Percentiles rank a stretch among this genome's conserved stretches.
phyloP scores from a whole-genome alignment of 2,113 vertebrate species.

The Oenanthe melanoleuca region DNA sequence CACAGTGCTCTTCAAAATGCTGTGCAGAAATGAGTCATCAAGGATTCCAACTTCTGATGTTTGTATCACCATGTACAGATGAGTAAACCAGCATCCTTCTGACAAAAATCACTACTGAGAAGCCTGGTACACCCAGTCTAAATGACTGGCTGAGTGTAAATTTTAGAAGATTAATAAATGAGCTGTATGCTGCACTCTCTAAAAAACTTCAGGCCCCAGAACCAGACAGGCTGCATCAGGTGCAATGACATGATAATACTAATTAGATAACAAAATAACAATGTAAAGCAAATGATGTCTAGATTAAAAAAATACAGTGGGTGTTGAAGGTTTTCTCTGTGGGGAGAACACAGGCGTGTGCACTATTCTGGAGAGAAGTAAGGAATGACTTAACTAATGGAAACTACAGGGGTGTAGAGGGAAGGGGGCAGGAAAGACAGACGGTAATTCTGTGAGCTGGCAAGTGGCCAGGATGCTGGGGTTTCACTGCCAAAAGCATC shows the following conservation, averaged over 20 bases:
- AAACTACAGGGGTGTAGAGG: neutral
- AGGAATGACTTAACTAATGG: slow-evolving; percentile 32
- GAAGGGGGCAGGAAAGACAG: slow-evolving; percentile 23
- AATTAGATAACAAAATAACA: neutral
- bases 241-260: neutral
- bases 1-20: neutral
- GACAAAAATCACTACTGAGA: neutral
- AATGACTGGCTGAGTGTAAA: neutral
- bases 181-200: neutral
- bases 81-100: neutral
- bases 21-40: neutral
- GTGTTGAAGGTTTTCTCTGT: neutral
- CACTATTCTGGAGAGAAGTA: neutral
- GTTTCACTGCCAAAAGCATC: neutral
- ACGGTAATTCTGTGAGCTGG: slow-evolving; percentile 33
- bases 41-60: neutral
- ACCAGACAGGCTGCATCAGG: neutral
- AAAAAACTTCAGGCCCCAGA: neutral
- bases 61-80: neutral
- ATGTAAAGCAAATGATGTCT: neutral
- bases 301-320: neutral
- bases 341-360: neutral
- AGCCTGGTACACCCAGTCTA: neutral
- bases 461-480: slow-evolving; percentile 8
- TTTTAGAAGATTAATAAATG: neutral